Evolutionary conservation across 1,140 invertebrate species (phyloP), one percentile per base, ranked within the genome.

Genomic region (Zaprionus africanus): DNA sequence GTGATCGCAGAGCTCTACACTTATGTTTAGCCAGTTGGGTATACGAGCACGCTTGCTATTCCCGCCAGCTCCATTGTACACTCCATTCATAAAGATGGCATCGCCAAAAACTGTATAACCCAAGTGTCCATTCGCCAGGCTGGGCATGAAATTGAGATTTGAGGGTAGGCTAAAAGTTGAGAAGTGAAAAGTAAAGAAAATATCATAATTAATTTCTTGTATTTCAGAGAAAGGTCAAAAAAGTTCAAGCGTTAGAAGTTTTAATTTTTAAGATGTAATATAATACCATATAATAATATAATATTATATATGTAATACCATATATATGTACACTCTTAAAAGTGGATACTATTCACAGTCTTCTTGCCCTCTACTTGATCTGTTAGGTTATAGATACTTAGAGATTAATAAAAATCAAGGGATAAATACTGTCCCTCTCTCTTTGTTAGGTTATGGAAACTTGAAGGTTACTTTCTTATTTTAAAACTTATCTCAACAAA

Each of bases 81-180:
- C 76, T 0, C 94, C 94, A 62, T 94, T 95, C 92, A 95, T 94
- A 54, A 94, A 94, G 0, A 95, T 93, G 4, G 94, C 93, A 73
- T 94, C 93, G 19, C 94, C 94, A 78, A 94, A 94, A n/a, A 95
- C 80, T 22, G 94, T 94, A 12, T 94, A 94, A 0, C 94, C 94
- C 19, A 95, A 63, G 65, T 95, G 94, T 1, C 94, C 94, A 72
- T 95, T 95, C 0, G 94, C 93, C 4, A 95, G 81, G 4, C 94
- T 94, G 7, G 94, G 93, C 94, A 94, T 94, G 73, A 94, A 94
- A 34, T 92, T 93, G 1, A 93, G 78, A 59, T 94, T 93, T 1
- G 87, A 66, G 12, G 94, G 94, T 12, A 94, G 88, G 24, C 94
- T 94, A 19, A 1, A 1, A 3, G 13, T 7, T 17, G 13, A 31